Evolutionary conservation across 2,797 vertebrate genomes (phyloP), one percentile per base, ranked within the genome.

Genomic region (Selene dorsalis): DNA sequence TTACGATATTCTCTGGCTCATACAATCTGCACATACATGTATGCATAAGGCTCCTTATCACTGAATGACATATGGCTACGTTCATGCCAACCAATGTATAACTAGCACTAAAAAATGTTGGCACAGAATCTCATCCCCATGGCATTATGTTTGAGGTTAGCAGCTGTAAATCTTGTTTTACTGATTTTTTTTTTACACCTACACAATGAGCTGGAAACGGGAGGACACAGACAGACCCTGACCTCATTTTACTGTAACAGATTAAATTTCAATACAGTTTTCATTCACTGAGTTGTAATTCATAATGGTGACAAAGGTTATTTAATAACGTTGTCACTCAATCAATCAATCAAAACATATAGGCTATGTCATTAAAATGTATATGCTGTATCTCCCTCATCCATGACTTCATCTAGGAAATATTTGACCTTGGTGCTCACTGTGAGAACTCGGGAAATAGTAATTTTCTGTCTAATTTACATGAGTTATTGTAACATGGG

Each of bases 111-210:
- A 58, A 56, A 61, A 65, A 32, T 30, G 14, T 9, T 61, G 63
- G n/a, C 56, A 70, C 20, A 53, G 47, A 79, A 62, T 41, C 39
- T 3, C 18, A 28, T 76, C 43, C 47, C 16, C 18, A 24, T 50
- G 22, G 20, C 24, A 48, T 64, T 24, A 56, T 12, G 20, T n/a
- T 66, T 22, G 18, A 3, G 12, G 32, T 50, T 10, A 13, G 43
- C 17, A 18, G 61, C 62, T 66, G 69, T 83, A 64, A 76, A 81
- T 77, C 16, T 67, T n/a, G 69, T 68, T 16, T 62, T 57, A 47
- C 24, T 32, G 69, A 70, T 66, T 43, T 48, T 66, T 43, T 48
- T 41, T 52, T 73, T 41, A 56, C 67, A 62, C 11, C 22, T 1
- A 14, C n/a, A 60, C 7, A 5, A 20, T 57, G 26, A 48, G 16